Evolutionary conservation across 2,888 invertebrate species (phyloP).

Genomic region (Rambutsinella grinnellia): DNA sequence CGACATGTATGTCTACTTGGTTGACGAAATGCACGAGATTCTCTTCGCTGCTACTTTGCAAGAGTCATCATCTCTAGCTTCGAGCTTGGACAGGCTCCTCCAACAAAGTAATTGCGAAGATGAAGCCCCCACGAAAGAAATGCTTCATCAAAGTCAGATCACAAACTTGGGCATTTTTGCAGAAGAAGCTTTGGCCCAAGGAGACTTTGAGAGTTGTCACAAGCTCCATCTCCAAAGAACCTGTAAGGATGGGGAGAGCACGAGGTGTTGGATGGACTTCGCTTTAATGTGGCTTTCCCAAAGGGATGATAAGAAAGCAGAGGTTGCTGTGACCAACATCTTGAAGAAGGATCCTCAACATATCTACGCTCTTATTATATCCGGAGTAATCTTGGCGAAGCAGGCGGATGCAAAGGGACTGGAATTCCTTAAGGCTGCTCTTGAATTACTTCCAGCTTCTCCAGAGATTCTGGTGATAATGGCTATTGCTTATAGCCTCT

Average conservation of each 20-base stretch:
- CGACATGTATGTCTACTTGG: conserved; percentile 57
- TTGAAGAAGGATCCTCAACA: conserved; percentile 53
- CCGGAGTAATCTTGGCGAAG: conserved; percentile 50
- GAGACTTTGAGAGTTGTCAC: conserved; percentile 61
- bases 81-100: conserved; percentile 14
- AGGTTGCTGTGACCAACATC: conserved; percentile 59
- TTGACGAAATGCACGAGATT: conserved; percentile 58
- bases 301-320: conserved; percentile 59
- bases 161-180: conserved; percentile 48
- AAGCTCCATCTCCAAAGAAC: conserved; percentile 59
- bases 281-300: conserved; percentile 59
- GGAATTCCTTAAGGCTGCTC: conserved; percentile 42
- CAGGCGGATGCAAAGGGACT: conserved; percentile 52
- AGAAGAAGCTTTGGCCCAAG: conserved; percentile 59
- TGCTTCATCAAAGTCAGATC: conserved; percentile 24
- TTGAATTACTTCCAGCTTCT: conserved; percentile 46
- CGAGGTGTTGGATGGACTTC: conserved; percentile 58
- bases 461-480: conserved; percentile 60
- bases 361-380: conserved; percentile 52
- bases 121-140: conserved; percentile 17
- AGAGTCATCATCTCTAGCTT: conserved; percentile 46
- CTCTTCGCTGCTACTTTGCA: conserved; percentile 37
- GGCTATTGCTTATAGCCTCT: conserved; percentile 36
- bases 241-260: conserved; percentile 45
- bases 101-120: conserved; percentile 29